Base-by-base conservation (phyloP, 1,140 invertebrate genomes). In the Archivesica marissinica region DNA sequence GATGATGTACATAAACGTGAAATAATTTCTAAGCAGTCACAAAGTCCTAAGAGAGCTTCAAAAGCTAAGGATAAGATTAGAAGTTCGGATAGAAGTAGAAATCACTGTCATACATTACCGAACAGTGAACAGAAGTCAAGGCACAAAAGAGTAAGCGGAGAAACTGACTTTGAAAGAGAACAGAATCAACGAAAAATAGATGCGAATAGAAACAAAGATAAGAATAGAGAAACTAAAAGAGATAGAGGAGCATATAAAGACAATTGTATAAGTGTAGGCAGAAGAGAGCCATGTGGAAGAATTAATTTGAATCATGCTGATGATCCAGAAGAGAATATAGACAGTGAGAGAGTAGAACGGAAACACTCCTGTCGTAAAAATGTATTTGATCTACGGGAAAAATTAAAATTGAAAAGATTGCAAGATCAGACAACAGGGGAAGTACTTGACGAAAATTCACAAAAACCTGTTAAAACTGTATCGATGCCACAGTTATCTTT, bases 381-480 rank as follows among this genome's bases (percentile, higher is more conserved):
- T 13, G 44, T 50, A 30, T 52, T 72, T 33, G 68, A 72, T 50
- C 41, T 72, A 2, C n/a, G 68, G 25, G 68, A 72, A 50, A 72
- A 72, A 50, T 47, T 72, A 15, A 72, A 44, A 72, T 44, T 47
- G 15, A 72, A 72, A 72, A 44, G 25, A 33, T 47, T 72, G n/a
- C 15, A 38, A 3, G 17, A n/a, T 4, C 50, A 52, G 50, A n/a
- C 50, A 15, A n/a, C 17, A 7, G 23, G 17, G 17, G 50, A 4
- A 20, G 17, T n/a, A 15, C 17, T 52, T 52, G 17, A 52, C 17
- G 28, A 2, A 35, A 17, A 33, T 64, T 17, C 33, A 3, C 6
- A 28, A 1, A 35, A 33, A 33, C 2, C 30, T 25, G 30, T n/a
- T n/a, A n/a, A 35, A 25, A 20, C 30, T 4, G 7, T 35, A 64